A percentile compares a stretch with the other conserved stretches of the same genome.
Evolutionary conservation across 2,797 vertebrate species (phyloP).

Genomic region (Sebastes taczanowskii): DNA sequence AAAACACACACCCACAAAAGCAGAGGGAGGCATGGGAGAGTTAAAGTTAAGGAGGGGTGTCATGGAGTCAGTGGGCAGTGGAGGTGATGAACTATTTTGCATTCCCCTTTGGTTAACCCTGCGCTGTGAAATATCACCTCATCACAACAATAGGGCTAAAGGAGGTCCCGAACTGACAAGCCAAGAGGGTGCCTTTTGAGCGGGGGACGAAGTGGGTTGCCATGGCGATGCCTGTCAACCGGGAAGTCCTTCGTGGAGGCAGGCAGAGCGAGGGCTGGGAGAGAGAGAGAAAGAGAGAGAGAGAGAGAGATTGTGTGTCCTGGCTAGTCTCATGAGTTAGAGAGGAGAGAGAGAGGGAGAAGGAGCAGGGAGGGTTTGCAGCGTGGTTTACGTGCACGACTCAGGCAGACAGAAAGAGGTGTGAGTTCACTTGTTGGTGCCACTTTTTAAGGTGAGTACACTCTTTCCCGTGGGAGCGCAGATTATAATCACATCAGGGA

Average conservation of each 20-base stretch:
- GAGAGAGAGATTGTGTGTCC: conserved; percentile 58
- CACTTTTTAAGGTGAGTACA: conserved; percentile 65
- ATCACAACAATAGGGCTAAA: conserved; percentile 78
- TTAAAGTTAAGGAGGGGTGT: conserved; percentile 49
- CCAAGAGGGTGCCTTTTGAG: conserved; percentile 73
- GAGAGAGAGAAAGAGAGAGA: conserved; percentile 30
- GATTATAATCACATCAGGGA: not conserved
- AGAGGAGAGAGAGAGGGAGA: conserved; percentile 30
- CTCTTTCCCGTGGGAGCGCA: not conserved
- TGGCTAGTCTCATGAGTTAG: conserved; percentile 57
- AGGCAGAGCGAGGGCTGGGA: conserved; percentile 62
- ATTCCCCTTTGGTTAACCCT: conserved; percentile 76
- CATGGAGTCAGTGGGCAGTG: conserved; percentile 49
- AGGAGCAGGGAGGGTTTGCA: conserved; percentile 42
- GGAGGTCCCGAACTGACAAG: conserved; percentile 64
- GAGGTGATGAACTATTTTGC: conserved; percentile 74
- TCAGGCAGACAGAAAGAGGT: conserved; percentile 32
- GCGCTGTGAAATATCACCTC: conserved; percentile 83
- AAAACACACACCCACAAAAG: conserved; percentile 37
- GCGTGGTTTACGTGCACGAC: conserved; percentile 33
- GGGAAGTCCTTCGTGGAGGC: conserved; percentile 76
- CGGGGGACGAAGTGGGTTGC: conserved; percentile 67
- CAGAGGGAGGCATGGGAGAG: conserved; percentile 38
- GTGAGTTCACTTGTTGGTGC: conserved; percentile 39
- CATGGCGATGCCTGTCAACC: conserved; percentile 80